Evolutionary conservation across 2,113 vertebrate genomes (phyloP).

Genomic region (Amphiprion ocellaris): DNA sequence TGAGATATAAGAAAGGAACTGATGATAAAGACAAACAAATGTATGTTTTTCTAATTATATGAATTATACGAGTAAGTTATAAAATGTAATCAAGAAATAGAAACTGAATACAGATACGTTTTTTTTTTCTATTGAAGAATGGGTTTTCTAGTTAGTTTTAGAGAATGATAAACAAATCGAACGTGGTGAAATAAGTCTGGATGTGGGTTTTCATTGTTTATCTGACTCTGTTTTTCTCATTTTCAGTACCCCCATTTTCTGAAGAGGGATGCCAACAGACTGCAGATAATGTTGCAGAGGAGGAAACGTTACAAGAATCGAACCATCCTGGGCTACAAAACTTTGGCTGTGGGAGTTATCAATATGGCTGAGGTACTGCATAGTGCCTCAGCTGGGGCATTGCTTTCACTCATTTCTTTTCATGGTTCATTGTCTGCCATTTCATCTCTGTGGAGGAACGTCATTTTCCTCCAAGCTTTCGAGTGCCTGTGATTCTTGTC

Average conservation of each 20-base stretch:
- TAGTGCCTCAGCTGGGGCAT: background rate
- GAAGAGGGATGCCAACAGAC: constrained; percentile 86
- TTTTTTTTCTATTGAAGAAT: background rate
- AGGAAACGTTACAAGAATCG: constrained; percentile 88
- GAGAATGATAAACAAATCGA: constrained; percentile 1
- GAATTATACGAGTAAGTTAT: too few species aligned
- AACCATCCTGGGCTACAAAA: constrained; percentile 88
- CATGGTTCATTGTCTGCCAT: constrained; percentile 15
- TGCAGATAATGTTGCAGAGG: constrained; percentile 87
- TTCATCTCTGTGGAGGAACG: constrained; percentile 17
- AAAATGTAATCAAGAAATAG: too few species aligned
- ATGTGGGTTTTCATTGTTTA: constrained; percentile 19
- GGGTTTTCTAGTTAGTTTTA: background rate
- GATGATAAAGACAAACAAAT: too few species aligned
- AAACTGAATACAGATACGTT: background rate
- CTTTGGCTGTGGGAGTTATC: constrained; percentile 84
- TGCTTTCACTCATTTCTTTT: constrained; percentile 13
- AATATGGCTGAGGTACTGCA: constrained; percentile 85
- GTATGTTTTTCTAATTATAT: too few species aligned
- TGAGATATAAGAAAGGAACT: background rate
- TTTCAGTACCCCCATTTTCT: constrained; percentile 86
- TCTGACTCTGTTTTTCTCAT: constrained; percentile 28
- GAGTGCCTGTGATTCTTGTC: constrained; percentile 6
- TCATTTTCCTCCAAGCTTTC: constrained; percentile 9
- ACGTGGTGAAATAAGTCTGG: constrained; percentile 1